These are phyloP conservation scores for Platygyra sinensis DNA, from an alignment of 64 coral and sea anemone species.

Conservation along the genomic window DNA sequence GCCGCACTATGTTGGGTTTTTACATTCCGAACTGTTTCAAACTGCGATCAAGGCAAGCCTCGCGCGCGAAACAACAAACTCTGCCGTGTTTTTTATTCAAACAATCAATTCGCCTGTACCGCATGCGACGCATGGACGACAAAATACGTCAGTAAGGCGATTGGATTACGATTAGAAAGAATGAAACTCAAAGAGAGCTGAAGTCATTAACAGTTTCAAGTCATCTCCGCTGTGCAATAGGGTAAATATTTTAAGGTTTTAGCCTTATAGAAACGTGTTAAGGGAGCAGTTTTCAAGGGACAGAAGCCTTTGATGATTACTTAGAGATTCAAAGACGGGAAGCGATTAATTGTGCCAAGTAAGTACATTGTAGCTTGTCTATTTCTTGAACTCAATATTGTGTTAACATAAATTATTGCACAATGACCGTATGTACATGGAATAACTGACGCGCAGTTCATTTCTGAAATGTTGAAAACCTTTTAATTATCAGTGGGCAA, in stretches of 20 bases:
- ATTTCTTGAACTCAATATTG: no score
- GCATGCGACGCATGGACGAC: not conserved
- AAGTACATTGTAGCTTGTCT: no score
- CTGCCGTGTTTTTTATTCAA: not conserved
- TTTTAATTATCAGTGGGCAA: not conserved
- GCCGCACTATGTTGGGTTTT: not conserved
- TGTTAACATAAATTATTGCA: no score
- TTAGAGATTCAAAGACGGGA: no score
- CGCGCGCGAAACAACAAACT: not conserved
- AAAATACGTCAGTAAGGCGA: not conserved
- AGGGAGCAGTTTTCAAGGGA: no score
- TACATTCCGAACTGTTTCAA: not conserved
- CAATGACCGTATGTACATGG: no score
- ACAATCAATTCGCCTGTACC: not conserved
- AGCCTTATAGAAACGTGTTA: no score
- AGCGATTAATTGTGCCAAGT: no score
- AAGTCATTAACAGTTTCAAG: not conserved
- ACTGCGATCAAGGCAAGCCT: not conserved
- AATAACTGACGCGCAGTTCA: not conserved
- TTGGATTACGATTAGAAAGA: slow-evolving; percentile 7
- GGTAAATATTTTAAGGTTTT: not conserved
- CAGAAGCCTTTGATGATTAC: no score
- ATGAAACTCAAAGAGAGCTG: not conserved
- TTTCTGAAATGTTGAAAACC: not conserved
- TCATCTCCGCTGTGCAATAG: not conserved